Percentiles rank a stretch among this genome's conserved stretches.
Evolutionary conservation across 2,113 vertebrate species (phyloP).

Genomic region (Sturnus vulgaris): DNA sequence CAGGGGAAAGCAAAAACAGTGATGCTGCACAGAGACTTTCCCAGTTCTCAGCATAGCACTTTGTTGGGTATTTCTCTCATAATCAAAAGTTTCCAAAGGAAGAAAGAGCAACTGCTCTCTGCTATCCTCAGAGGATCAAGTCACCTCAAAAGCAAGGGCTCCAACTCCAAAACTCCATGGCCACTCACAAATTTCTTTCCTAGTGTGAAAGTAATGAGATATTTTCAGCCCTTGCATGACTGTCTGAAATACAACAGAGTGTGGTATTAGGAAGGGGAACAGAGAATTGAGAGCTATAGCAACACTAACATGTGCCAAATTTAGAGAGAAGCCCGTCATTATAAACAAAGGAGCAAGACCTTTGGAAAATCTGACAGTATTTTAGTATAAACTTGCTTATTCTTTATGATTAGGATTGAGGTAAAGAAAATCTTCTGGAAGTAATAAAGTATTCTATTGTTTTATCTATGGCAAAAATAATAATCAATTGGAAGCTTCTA

Average conservation of each 20-base stretch:
- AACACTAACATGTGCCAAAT: rapidly evolving
- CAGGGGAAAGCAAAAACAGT: not conserved
- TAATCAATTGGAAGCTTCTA: not conserved
- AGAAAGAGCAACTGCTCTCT: not conserved
- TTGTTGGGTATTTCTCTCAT: not conserved
- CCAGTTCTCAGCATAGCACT: not conserved
- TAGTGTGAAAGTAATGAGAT: not conserved
- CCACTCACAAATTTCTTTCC: not conserved
- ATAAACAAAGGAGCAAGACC: not conserved
- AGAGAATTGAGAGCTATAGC: not conserved
- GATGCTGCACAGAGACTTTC: not conserved
- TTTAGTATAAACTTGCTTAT: not conserved
- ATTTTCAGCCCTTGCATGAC: not conserved
- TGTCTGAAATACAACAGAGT: not conserved
- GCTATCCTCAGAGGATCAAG: not conserved
- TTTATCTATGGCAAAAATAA: not conserved
- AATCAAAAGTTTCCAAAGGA: not conserved
- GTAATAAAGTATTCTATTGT: not conserved
- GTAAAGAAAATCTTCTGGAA: not conserved
- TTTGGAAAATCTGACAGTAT: not conserved
- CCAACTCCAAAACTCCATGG: not conserved
- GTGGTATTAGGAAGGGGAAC: not conserved
- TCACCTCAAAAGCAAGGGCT: not conserved
- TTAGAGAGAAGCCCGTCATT: not conserved
- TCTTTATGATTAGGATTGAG: not conserved